A percentile compares a stretch with the other conserved stretches of the same genome.
These are phyloP conservation scores for Melanogrammus aeglefinus DNA, from an alignment of 2,797 vertebrate species.

Conservation along the genomic window DNA sequence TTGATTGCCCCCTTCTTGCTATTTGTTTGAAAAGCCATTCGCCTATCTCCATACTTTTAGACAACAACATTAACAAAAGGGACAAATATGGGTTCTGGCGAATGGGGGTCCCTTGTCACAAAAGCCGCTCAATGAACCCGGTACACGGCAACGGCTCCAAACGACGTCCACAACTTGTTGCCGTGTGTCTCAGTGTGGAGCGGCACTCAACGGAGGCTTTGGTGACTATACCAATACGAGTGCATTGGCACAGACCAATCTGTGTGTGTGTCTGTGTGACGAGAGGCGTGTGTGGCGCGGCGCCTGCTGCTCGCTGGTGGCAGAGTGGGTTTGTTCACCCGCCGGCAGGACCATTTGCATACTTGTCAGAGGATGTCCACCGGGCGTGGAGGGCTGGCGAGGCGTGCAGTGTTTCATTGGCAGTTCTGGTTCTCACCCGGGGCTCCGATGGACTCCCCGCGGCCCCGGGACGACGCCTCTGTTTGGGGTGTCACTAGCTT, in stretches of 20 bases:
- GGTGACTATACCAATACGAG: background rate
- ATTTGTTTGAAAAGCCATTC: background rate
- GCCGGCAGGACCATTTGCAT: conserved; percentile 68
- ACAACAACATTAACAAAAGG: background rate
- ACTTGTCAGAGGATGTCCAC: conserved; percentile 62
- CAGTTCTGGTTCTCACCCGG: conserved; percentile 51
- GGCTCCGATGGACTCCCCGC: conserved; percentile 38
- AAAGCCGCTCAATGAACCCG: background rate
- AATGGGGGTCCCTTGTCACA: background rate
- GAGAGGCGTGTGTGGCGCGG: conserved; percentile 56
- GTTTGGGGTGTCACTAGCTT: conserved; percentile 48
- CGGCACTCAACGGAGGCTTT: background rate
- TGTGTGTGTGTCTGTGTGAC: conserved; percentile 60
- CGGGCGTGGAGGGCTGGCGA: conserved; percentile 55
- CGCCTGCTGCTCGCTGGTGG: conserved; percentile 31
- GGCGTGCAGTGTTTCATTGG: conserved; percentile 53
- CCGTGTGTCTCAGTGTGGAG: conserved; percentile 10
- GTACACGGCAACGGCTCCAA: background rate
- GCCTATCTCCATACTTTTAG: background rate
- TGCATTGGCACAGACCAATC: conserved; percentile 49
- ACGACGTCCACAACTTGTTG: background rate
- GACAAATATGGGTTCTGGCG: background rate
- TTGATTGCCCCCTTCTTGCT: background rate
- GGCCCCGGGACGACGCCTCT: conserved; percentile 40
- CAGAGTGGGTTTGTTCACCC: conserved; percentile 65